Base-by-base conservation (phyloP, 37 sponge, comb jelly and placozoan species). In the Aphrocallistes beatrix region DNA sequence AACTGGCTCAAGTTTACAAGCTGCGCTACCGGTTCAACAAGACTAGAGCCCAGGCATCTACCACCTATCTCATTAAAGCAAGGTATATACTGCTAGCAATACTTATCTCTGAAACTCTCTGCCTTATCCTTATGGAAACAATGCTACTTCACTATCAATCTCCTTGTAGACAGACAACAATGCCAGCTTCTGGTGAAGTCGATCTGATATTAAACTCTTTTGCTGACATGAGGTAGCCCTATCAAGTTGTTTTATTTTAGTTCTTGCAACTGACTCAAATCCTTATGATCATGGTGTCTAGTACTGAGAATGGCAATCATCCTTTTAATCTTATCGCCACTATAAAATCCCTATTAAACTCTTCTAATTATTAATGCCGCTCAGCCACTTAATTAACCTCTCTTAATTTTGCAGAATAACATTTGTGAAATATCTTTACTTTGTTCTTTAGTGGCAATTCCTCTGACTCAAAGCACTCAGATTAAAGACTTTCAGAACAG, bases 21-120 rank as follows among this genome's bases (percentile, higher is more conserved):
- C 83, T 93, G 0, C 86, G 93, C 1, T 93, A 91, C 82, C 87
- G 93, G 23, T 93, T 87, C 51, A 89, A 89, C 36, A 93, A 91
- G 83, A 85, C 89, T 0, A 84, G 82, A 19, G 89, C 90, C 50
- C 32, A 89, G 0, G 89, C 91, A 1, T 47, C 93, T 0, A 89
- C 91, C 23, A 86, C 88, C 32, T 60, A 60, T 13, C 88, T 93
- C 37, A 88, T 89, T 40, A 93, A 93, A 51, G 93, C 88, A 23
- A 89, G 93, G 93, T 93, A 36, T 13, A 6, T n/a, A n/a, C n/a
- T n/a, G n/a, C n/a, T n/a, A n/a, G n/a, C n/a, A n/a, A n/a, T n/a
- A n/a, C n/a, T n/a, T n/a, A n/a, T n/a, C n/a, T n/a, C n/a, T n/a
- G n/a, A n/a, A n/a, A n/a, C n/a, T n/a, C n/a, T n/a, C n/a, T n/a